phyloP scores from a whole-genome alignment of 2,888 invertebrate species.

The Sclerodermus sp. region DNA sequence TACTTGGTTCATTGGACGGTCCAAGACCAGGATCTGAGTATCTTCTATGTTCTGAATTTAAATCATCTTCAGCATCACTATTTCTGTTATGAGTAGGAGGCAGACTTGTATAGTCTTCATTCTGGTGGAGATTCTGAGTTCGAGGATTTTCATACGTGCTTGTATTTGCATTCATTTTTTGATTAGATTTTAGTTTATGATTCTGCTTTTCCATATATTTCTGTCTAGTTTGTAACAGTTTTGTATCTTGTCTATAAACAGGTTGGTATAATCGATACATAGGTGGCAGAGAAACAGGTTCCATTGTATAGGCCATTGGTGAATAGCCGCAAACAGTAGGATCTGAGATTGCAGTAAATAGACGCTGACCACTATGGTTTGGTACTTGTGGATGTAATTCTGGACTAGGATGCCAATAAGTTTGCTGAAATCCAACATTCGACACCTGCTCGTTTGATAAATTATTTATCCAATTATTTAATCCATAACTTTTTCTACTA shows the following conservation, averaged over 20 bases:
- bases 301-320: slow-evolving; percentile 61
- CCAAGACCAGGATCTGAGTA: slow-evolving; percentile 71
- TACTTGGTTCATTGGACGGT: slow-evolving; percentile 57
- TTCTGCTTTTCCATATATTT: slow-evolving; percentile 31
- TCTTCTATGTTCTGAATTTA: slow-evolving; percentile 63
- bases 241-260: slow-evolving; percentile 40
- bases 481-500: slow-evolving; percentile 12
- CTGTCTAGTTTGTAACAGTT: slow-evolving; percentile 32
- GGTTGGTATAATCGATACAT: slow-evolving; percentile 63
- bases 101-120: slow-evolving; percentile 66
- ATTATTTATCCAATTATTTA: slow-evolving; percentile 14
- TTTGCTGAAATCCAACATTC: slow-evolving; percentile 37
- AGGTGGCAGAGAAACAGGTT: slow-evolving; percentile 68
- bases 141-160: slow-evolving; percentile 43
- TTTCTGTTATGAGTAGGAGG: slow-evolving; percentile 70
- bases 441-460: slow-evolving; percentile 12
- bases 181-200: slow-evolving; percentile 6
- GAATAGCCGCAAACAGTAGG: slow-evolving; percentile 57
- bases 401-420: slow-evolving; percentile 39
- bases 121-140: slow-evolving; percentile 36
- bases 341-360: slow-evolving; percentile 60
- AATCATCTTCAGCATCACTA: slow-evolving; percentile 59
- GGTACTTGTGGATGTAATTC: slow-evolving; percentile 9
- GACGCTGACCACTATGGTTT: slow-evolving; percentile 53
- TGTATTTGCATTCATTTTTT: slow-evolving; percentile 41